A percentile compares a stretch with the other conserved stretches of the same genome.
Conservation (phyloP, 2,797 vertebrate genomes). For the Pteropus rufus region DNA sequence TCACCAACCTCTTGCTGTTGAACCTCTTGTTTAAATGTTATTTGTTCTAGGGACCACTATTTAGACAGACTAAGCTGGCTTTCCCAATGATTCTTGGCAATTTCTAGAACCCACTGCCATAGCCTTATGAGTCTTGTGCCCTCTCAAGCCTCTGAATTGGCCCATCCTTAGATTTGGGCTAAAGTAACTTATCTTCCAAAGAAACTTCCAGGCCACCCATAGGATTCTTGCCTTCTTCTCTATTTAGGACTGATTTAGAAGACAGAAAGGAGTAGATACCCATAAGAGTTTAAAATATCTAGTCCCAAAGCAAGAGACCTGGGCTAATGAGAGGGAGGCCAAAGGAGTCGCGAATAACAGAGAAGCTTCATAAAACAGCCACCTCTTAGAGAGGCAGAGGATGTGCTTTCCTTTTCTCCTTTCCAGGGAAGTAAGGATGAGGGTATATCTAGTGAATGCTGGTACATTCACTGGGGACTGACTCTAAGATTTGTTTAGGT, state of each 20-base stretch:
- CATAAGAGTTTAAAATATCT: background rate
- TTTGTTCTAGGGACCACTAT: background rate
- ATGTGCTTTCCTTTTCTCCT: background rate
- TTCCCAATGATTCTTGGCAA: no score
- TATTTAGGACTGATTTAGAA: background rate
- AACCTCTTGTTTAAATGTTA: background rate
- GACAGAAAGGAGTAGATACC: background rate
- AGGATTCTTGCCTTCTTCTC: background rate
- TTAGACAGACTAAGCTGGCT: background rate
- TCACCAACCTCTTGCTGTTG: background rate
- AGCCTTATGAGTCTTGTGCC: background rate
- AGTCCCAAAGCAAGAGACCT: background rate
- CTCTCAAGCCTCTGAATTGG: background rate
- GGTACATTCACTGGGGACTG: background rate
- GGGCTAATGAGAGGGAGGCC: background rate
- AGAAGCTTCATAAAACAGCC: rapidly evolving
- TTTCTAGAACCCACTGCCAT: background rate
- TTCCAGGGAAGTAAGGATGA: background rate
- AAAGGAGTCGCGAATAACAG: background rate
- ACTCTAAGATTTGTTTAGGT: background rate
- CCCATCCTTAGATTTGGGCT: background rate
- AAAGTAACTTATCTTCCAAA: background rate
- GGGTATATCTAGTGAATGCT: background rate
- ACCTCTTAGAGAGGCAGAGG: background rate
- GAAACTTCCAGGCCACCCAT: background rate